Evolutionary conservation across 2,888 invertebrate genomes (phyloP).

Genomic region (Salpingus planirostris): DNA sequence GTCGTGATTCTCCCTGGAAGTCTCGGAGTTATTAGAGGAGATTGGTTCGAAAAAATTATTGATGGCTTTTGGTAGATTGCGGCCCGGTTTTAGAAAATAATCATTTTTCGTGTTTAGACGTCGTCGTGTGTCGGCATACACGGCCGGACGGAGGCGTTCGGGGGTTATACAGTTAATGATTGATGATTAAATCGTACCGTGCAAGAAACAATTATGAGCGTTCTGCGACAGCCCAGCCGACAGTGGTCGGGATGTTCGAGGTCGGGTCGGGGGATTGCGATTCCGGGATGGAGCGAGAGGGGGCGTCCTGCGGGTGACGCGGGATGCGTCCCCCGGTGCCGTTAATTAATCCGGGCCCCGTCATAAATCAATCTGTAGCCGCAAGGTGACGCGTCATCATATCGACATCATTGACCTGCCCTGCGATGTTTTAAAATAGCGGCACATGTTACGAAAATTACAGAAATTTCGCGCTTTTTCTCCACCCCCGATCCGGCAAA

Average conservation of each 20-base stretch:
- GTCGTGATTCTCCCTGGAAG: too few relatives aligned
- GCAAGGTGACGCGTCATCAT: slow-evolving; percentile 44
- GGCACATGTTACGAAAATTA: slow-evolving; percentile 26
- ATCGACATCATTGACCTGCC: slow-evolving; percentile 43
- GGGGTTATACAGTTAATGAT: too few relatives aligned
- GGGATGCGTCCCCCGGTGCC: slow-evolving; percentile 34
- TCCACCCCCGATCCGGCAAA: too few relatives aligned
- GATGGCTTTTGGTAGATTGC: too few relatives aligned
- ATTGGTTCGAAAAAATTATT: too few relatives aligned
- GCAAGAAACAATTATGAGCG: slow-evolving; percentile 37
- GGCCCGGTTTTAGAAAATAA: too few relatives aligned
- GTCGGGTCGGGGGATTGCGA: slow-evolving; percentile 6
- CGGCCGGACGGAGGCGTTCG: too few relatives aligned
- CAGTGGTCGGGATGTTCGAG: slow-evolving; percentile 29
- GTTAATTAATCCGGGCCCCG: slow-evolving; percentile 38
- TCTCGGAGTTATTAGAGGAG: too few relatives aligned
- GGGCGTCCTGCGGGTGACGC: slow-evolving; percentile 25
- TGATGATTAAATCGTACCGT: slow-evolving; percentile 34
- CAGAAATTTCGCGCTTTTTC: slow-evolving; percentile 17
- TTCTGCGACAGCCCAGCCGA: slow-evolving; percentile 31
- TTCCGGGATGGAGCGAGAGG: slow-evolving; percentile 19
- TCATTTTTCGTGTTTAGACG: too few relatives aligned
- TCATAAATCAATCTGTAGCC: slow-evolving; percentile 43
- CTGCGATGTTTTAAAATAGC: slow-evolving; percentile 28
- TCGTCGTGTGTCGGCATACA: too few relatives aligned